A percentile compares a stretch with the other conserved stretches of the same genome.
phyloP scores from a whole-genome alignment of 2,888 invertebrate genomes.

The Matsumyia berberina region DNA sequence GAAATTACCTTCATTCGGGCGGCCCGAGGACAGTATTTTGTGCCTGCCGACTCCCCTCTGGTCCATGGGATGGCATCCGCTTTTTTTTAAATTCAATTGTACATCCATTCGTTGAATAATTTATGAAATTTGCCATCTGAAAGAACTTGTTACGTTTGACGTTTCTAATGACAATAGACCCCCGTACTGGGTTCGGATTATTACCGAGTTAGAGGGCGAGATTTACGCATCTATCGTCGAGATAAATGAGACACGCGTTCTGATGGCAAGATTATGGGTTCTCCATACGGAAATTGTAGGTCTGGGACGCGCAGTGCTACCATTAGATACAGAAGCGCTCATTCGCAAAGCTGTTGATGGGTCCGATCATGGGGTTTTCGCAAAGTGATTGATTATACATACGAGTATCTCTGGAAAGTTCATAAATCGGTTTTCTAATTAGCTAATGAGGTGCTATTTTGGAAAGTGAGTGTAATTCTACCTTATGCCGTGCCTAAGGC shows the following conservation, averaged over 20 bases:
- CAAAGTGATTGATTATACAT: slow-evolving; percentile 22
- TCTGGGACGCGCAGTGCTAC: neutral
- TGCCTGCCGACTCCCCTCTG: slow-evolving; percentile 3
- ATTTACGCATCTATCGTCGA: slow-evolving; percentile 24
- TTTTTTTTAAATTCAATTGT: slow-evolving; percentile 57
- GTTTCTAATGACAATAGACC: slow-evolving; percentile 43
- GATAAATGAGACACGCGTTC: slow-evolving; percentile 9
- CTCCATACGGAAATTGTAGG: neutral
- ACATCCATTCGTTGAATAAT: slow-evolving; percentile 64
- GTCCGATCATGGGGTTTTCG: slow-evolving; percentile 4
- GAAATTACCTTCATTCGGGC: slow-evolving; percentile 64
- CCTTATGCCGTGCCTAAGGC: neutral
- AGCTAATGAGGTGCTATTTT: slow-evolving; percentile 15
- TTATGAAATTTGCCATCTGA: slow-evolving; percentile 38
- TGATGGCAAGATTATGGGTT: slow-evolving; percentile 1
- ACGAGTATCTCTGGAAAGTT: neutral
- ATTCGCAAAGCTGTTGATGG: neutral
- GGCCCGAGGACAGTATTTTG: slow-evolving; percentile 37
- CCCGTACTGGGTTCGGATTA: slow-evolving; percentile 22
- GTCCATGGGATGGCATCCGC: slow-evolving; percentile 20
- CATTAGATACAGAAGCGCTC: slow-evolving; percentile 11
- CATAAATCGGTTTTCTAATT: slow-evolving; percentile 8
- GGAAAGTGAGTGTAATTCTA: neutral
- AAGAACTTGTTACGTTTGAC: slow-evolving; percentile 28
- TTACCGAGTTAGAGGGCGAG: slow-evolving; percentile 19